Conservation (phyloP, 1,140 invertebrate species). For the Diplogasteroides magnus region DNA sequence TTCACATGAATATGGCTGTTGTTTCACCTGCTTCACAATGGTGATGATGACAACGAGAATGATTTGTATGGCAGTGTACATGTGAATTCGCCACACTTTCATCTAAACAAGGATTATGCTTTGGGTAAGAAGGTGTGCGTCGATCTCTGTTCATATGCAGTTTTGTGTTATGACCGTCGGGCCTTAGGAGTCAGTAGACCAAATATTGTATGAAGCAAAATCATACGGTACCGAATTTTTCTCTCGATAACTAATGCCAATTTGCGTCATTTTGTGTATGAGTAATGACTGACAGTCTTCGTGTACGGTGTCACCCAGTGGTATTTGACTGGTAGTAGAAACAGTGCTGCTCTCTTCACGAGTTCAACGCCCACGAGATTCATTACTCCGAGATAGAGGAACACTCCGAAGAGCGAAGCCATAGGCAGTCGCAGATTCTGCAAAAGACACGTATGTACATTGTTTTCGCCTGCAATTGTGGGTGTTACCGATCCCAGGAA, state of each 20-base stretch:
- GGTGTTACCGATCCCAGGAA: conserved; percentile 61
- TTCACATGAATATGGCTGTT: conserved; percentile 14
- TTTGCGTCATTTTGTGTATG: conserved; percentile 4
- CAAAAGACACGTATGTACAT: not conserved
- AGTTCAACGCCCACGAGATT: conserved; percentile 46
- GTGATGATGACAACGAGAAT: conserved; percentile 43
- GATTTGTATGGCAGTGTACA: conserved; percentile 49
- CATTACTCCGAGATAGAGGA: conserved; percentile 81
- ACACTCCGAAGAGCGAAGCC: conserved; percentile 85
- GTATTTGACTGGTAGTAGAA: conserved; percentile 6
- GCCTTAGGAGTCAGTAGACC: too few species aligned
- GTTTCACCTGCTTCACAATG: conserved; percentile 28
- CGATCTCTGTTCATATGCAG: too few species aligned
- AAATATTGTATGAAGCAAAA: too few species aligned
- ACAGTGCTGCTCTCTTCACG: conserved; percentile 27
- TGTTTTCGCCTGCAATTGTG: not conserved
- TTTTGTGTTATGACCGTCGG: too few species aligned
- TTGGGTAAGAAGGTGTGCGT: too few species aligned
- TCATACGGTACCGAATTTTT: too few species aligned
- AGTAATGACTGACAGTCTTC: not conserved
- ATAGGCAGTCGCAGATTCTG: conserved; percentile 76
- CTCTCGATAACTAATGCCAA: too few species aligned
- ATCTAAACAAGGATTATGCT: too few species aligned
- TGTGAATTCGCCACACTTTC: conserved; percentile 44
- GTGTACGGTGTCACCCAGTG: not conserved